Percentiles rank a stretch among this genome's conserved stretches.
Evolutionary conservation across 2,797 vertebrate species (phyloP).

Genomic region (Argya squamiceps): DNA sequence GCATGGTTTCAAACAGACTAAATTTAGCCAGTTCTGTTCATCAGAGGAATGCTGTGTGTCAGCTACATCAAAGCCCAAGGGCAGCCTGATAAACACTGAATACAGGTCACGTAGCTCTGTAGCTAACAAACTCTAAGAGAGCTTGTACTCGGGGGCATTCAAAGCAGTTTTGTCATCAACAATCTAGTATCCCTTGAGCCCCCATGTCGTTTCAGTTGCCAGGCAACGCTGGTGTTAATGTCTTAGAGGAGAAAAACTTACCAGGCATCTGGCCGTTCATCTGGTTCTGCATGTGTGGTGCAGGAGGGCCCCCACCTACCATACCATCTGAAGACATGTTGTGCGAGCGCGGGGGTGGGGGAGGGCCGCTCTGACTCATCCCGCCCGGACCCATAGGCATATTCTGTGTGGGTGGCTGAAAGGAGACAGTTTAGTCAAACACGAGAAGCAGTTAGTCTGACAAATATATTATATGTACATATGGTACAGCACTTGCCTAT

Average conservation of each 20-base stretch:
- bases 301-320: slow-evolving; percentile 91
- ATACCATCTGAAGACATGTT: slow-evolving; percentile 95
- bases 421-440: slow-evolving; percentile 76
- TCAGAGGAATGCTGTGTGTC: slow-evolving; percentile 83
- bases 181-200: slow-evolving; percentile 86
- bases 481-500: slow-evolving; percentile 44
- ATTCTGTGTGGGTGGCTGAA: slow-evolving; percentile 96
- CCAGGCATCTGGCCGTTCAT: slow-evolving; percentile 99
- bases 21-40: slow-evolving; percentile 85
- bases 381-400: slow-evolving; percentile 97
- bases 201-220: slow-evolving; percentile 88
- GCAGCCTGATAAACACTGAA: slow-evolving; percentile 83
- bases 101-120: slow-evolving; percentile 84
- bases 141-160: slow-evolving; percentile 81
- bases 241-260: slow-evolving; percentile 84
- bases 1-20: slow-evolving; percentile 81
- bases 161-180: slow-evolving; percentile 87
- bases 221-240: slow-evolving; percentile 89
- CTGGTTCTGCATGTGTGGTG: slow-evolving; percentile 98
- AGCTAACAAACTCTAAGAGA: slow-evolving; percentile 85
- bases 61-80: slow-evolving; percentile 83
- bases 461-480: slow-evolving; percentile 60
- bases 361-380: slow-evolving; percentile 93
- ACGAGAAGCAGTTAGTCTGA: slow-evolving; percentile 68
- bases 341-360: slow-evolving; percentile 92